Base-by-base conservation (phyloP, 2,888 invertebrate genomes). In the Timandra comae region DNA sequence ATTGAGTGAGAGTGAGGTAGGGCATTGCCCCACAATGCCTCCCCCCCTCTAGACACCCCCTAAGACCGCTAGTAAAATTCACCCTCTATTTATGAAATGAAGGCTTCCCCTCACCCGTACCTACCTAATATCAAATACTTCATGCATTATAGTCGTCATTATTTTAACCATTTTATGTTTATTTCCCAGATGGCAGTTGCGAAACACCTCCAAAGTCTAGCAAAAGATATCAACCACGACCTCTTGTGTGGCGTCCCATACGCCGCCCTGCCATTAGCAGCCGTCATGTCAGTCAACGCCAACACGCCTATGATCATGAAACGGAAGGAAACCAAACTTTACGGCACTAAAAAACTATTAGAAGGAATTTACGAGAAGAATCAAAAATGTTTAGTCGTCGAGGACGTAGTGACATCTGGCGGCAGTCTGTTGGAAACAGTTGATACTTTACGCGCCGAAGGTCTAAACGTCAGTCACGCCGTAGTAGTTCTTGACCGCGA, bases 241-340 rank as follows among this genome's bases (percentile, higher is more conserved):
- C 88, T 93, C 33, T 81, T 98, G n/a, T 98, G 98, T 71, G 98
- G 98, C 7, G 98, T 98, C 0, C 99, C 99, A 0, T 99, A 99
- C 64, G 98, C 98, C 5, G 99, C 99, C 1, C 80, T 99, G 7
- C 98, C 99, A 0, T 88, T 99, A 35, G 96, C 98, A 0, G 94
- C 97, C 0, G 88, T 96, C 35, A 90, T 96, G 52, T 93, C 94
- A 0, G 84, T 91, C 29, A 89, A 91, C 55, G 87, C 91, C 1
- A 79, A 89, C 49, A 81, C 72, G 3, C 96, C 97, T 0, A 97
- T 98, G 97, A 85, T 98, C 32, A 93, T 98, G 69, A 89, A 94
- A 36, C 86, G 99, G 33, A 98, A 98, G 67, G 98, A 99, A 86
- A 91, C 92, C 0, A 99, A 99, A 80, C 86, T 89, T 3, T 97